Base-by-base conservation (phyloP, 2,797 vertebrate species). In the Microctenopoma stevenorrisi region DNA sequence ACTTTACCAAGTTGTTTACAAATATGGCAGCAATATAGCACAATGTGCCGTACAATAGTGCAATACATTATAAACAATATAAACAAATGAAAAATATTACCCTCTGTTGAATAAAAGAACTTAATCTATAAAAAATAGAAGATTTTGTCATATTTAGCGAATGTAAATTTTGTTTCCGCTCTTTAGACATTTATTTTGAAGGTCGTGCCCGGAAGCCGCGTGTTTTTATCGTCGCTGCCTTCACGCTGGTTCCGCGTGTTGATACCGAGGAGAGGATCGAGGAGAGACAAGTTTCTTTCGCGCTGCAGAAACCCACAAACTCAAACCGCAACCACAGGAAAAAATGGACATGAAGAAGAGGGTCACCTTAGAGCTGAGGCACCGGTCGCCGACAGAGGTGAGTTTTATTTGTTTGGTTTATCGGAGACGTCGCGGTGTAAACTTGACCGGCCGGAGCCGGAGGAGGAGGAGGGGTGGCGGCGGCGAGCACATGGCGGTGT, bases 271-370 rank as follows among this genome's bases (percentile, higher is more conserved):
- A 85, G 74, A 70, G 35, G 61, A 58, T 35, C 68, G 71, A 53
- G 57, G 15, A 76, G 77, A 82, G 88, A 82, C 60, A 60, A 70
- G 38, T 67, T 59, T 14, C 35, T 76, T 61, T 64, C 13, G 11
- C 57, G 43, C 16, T 67, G 28, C 50, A 58, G 12, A 72, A 49
- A 76, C 44, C 18, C 5, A 7, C 33, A 35, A 77, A 74, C 18
- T 63, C 4, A 64, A 64, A 51, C 43, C 57, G 10, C 49, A 86
- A 76, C 1, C 46, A 18, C 52, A 54, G 62, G 22, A 22, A 81
- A 93, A 90, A 75, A 97, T 97, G 95, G 94, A 96, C 66, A 96
- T 97, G 95, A 95, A 95, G 88, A 96, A 94, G 86, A 91, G 95
- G 88, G 95, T 97, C 75, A 94, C 94, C 60, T 81, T 96, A 87